Evolutionary conservation across 2,888 invertebrate species (phyloP).

Genomic region (Oligia latruncula): DNA sequence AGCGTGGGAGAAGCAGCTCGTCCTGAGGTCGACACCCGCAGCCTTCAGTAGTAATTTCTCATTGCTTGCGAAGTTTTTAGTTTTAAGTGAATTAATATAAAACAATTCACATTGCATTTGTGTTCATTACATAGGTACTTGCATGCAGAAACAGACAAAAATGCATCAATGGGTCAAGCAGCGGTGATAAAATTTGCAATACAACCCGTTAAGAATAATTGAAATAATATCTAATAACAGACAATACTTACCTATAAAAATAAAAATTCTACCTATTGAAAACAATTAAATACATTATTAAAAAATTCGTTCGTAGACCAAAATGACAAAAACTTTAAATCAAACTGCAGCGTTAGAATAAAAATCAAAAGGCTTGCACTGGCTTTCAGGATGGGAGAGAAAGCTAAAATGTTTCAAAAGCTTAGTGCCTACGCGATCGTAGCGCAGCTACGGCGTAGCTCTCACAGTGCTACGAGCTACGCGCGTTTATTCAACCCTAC

Average conservation of each 20-base stretch:
- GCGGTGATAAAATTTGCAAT: background rate
- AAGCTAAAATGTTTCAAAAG: background rate
- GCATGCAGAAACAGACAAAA: background rate
- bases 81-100: background rate
- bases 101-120: background rate
- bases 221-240: background rate
- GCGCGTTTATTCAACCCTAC: background rate
- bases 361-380: background rate
- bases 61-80: too few relatives aligned
- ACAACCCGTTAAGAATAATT: too few relatives aligned
- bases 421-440: slow-evolving; percentile 23
- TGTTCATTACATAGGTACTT: background rate
- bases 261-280: background rate
- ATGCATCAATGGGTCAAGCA: background rate
- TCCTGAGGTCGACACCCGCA: background rate
- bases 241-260: background rate
- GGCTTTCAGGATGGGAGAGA: background rate
- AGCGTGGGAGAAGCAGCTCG: background rate
- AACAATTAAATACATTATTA: background rate
- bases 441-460: slow-evolving; percentile 44
- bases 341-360: background rate
- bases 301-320: background rate
- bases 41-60: background rate
- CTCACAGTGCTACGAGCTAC: too few relatives aligned
- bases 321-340: background rate